A percentile compares a stretch with the other conserved stretches of the same genome.
Evolutionary conservation across 1,140 invertebrate species (phyloP).

Genomic region (Hormaphis cornu): DNA sequence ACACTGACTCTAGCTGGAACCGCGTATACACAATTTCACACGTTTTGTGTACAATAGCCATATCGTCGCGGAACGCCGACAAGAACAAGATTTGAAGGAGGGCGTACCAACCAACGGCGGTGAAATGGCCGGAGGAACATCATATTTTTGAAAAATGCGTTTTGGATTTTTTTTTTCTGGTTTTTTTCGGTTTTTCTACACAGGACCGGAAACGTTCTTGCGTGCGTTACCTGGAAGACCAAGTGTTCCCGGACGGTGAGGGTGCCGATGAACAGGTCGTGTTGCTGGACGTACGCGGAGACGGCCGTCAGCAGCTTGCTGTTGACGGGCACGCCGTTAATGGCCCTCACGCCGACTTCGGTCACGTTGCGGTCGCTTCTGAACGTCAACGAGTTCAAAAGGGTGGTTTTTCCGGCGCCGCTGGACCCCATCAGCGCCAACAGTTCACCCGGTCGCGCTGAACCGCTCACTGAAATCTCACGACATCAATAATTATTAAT

Average conservation of each 20-base stretch:
- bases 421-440: slow-evolving; percentile 89
- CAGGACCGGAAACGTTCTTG: background rate
- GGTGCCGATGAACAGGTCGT: slow-evolving; percentile 86
- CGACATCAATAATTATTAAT: background rate
- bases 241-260: slow-evolving; percentile 87
- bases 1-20: too few species aligned
- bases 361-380: slow-evolving; percentile 57
- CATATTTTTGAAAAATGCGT: too few species aligned
- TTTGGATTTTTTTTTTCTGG: background rate
- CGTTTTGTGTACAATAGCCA: too few species aligned
- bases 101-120: too few species aligned
- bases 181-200: background rate
- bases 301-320: slow-evolving; percentile 58
- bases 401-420: slow-evolving; percentile 91
- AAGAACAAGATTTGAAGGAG: too few species aligned
- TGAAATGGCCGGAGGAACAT: too few species aligned
- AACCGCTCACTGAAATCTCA: slow-evolving; percentile 63
- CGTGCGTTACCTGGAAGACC: slow-evolving; percentile 60
- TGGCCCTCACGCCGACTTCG: slow-evolving; percentile 57
- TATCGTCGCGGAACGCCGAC: too few species aligned
- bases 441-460: slow-evolving; percentile 79
- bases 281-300: slow-evolving; percentile 91
- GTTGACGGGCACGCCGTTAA: slow-evolving; percentile 59
- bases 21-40: too few species aligned
- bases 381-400: slow-evolving; percentile 83